Evolutionary conservation across 1,140 invertebrate genomes (phyloP), one percentile per base, ranked within the genome.

Genomic region (Eriosoma lanigerum): DNA sequence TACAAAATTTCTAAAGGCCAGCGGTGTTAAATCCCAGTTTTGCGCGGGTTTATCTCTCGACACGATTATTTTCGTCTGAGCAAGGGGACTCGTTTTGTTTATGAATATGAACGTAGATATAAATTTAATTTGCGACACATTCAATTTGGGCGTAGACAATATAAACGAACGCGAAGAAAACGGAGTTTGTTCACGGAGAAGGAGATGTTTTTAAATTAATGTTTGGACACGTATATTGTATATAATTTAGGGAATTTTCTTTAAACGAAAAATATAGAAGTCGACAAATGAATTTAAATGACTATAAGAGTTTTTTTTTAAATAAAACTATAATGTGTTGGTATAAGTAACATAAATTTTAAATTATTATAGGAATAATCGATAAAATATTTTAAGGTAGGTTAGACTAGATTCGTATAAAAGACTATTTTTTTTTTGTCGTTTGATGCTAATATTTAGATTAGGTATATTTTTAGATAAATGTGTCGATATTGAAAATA

Each of bases 101-200:
- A 76, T 76, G 73, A 58, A 76, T 76, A 58, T 29, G 32, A 56
- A 26, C 54, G 21, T n/a, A 56, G 32, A 76, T 76, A 76, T 76
- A 76, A 76, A 76, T 76, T 76, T 76, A 26, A 58, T 76, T 76
- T 76, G 73, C 73, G 50, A 76, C 52, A 56, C 54, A 38, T 76
- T 58, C 52, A 76, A 76, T 76, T 58, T 24, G 54, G 54, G 54
- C 21, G 52, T 38, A 75, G 29, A 56, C 72, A 56, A 75, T 75
- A 38, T 38, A 56, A 76, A 38, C 26, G 68, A 52, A 52, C 15
- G 26, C 26, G 68, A 48, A 48, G 64, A 17, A 62, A 24, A n/a
- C 26, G 62, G n/a, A 38, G 64, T 46, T 46, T 24, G 32, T 66
- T 21, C 19, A 9, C 15, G 48, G 21, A 50, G 29, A 72, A 6